These are phyloP conservation scores for Stenurella melanura DNA, from an alignment of 2,888 invertebrate genomes.

Conservation along the genomic window DNA sequence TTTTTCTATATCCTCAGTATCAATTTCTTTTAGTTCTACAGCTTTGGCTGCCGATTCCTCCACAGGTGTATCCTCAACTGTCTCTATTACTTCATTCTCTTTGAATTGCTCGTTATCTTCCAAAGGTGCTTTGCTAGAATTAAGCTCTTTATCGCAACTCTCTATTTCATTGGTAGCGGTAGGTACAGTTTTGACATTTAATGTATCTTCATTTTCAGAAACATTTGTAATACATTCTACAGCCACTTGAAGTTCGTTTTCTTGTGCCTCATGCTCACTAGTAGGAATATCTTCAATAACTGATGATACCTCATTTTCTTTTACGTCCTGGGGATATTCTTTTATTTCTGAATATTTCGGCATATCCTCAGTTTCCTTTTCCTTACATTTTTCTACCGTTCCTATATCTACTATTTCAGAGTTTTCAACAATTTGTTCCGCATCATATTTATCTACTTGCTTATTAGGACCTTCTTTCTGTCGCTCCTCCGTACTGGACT, in stretches of 20 bases:
- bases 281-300: not conserved
- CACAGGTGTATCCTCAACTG: not conserved
- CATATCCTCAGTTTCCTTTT: constrained; percentile 27
- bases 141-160: not conserved
- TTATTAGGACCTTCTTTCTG: not conserved
- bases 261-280: not conserved
- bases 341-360: constrained; percentile 18
- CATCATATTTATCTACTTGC: not conserved
- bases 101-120: not conserved
- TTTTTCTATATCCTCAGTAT: not conserved
- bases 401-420: not conserved
- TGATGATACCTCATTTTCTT: not conserved
- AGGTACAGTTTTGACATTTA: not conserved
- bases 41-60: not conserved
- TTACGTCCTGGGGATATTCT: not conserved
- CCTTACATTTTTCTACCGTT: not conserved
- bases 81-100: not conserved
- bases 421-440: not conserved
- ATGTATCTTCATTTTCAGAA: not conserved
- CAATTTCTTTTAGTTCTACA: not conserved
- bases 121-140: not conserved
- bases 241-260: not conserved
- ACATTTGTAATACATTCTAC: not conserved
- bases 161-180: not conserved
- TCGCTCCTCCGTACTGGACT: not conserved